Evolutionary conservation across 1,140 invertebrate genomes (phyloP).

Genomic region (Sesamia nonagrioides): DNA sequence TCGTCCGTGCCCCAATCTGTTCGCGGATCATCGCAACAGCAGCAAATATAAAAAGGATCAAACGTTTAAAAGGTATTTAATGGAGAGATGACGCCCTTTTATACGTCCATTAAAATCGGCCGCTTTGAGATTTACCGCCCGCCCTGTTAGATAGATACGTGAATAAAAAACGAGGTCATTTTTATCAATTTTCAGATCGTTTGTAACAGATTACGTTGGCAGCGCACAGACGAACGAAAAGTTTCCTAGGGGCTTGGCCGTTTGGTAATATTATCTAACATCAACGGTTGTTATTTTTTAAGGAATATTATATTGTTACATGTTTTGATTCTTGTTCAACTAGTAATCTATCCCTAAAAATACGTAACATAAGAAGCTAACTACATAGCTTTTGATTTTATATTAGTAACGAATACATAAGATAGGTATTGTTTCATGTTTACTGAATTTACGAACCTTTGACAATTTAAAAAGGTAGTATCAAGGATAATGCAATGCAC

Average conservation of each 20-base stretch:
- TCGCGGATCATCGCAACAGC: conserved; percentile 75
- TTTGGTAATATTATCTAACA: conserved; percentile 25
- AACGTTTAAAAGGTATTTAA: conserved; percentile 87
- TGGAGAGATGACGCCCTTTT: conserved; percentile 84
- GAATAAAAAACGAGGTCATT: conserved; percentile 69
- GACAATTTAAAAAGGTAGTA: too few relatives aligned
- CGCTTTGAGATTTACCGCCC: conserved; percentile 82
- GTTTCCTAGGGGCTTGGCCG: conserved; percentile 14
- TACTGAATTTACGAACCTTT: too few relatives aligned
- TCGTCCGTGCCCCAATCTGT: conserved; percentile 68
- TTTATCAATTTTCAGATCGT: conserved; percentile 76
- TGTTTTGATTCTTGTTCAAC: background rate
- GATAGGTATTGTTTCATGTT: too few relatives aligned
- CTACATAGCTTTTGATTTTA: too few relatives aligned
- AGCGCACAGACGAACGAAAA: conserved; percentile 35
- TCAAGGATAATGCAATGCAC: too few relatives aligned
- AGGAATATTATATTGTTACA: background rate
- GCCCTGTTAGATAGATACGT: conserved; percentile 70
- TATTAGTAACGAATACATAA: too few relatives aligned
- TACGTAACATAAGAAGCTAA: too few relatives aligned
- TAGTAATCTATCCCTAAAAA: too few relatives aligned
- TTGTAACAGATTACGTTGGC: conserved; percentile 69
- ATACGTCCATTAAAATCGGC: conserved; percentile 81
- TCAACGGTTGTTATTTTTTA: conserved; percentile 27
- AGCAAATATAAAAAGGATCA: conserved; percentile 86